Conservation (phyloP, 2,113 vertebrate species). For the Melanostigma gelatinosum region DNA sequence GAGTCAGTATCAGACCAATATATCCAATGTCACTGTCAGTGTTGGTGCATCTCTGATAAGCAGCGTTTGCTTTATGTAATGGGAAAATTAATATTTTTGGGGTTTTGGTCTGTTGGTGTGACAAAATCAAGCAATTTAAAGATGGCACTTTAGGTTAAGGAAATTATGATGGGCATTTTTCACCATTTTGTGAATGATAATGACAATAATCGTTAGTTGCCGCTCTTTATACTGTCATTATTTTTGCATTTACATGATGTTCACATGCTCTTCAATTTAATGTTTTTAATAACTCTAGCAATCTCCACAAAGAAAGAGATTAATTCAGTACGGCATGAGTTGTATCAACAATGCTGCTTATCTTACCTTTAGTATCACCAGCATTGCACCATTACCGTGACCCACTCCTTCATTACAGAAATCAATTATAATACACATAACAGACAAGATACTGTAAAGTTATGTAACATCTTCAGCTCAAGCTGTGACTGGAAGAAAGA, state of each 20-base stretch:
- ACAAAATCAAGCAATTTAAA: background rate
- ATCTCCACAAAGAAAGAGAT: background rate
- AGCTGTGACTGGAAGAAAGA: conserved; percentile 72
- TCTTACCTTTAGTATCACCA: conserved; percentile 1
- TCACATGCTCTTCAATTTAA: background rate
- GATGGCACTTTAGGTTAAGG: background rate
- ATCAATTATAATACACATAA: conserved; percentile 53
- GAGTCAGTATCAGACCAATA: background rate
- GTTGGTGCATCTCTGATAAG: background rate
- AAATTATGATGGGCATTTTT: background rate
- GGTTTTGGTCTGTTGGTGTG: background rate
- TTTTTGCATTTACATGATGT: background rate
- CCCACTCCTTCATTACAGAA: background rate
- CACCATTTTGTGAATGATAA: background rate
- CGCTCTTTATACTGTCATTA: background rate
- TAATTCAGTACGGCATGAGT: background rate
- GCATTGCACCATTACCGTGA: conserved; percentile 14
- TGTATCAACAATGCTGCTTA: background rate
- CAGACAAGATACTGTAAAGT: conserved; percentile 76
- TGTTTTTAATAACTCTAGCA: background rate
- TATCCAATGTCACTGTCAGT: background rate
- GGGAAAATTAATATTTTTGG: background rate
- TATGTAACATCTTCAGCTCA: conserved; percentile 71
- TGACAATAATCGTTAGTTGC: background rate
- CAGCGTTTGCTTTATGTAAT: background rate